Evolutionary conservation across 2,888 invertebrate genomes (phyloP), one percentile per base, ranked within the genome.

Genomic region (Cryptocheilus praepositus): DNA sequence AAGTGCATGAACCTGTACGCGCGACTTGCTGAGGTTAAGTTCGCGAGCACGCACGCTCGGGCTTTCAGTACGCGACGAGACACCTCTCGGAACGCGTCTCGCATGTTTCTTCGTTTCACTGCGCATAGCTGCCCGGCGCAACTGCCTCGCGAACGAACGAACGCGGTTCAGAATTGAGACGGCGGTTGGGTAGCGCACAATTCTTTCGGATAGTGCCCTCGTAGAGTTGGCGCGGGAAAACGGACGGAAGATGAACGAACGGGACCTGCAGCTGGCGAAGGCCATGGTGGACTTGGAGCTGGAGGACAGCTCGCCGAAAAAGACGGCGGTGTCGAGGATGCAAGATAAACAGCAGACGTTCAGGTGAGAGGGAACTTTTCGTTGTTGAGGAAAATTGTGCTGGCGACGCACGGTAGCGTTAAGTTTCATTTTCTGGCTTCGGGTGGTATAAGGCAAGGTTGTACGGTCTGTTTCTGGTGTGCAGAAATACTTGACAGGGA

Each of bases 201-300:
- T 25, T 25, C 3, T 25, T 25, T 5, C 3, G 25, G 25, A 25
- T 2, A 25, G 25, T 25, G 25, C 25, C 2, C 5, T 5, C 3
- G 25, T 25, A 11, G 3, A 11, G 11, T 11, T 7, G 36, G 11
- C 36, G 36, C 36, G 13, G 36, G 36, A 36, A 11, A 8, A 5
- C 11, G 7, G 8, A 1, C 8, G 36, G 36, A 19, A 21, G 22
- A 93, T 95, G 94, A 93, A 94, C 89, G 95, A 95, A 88, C 92
- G 92, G 85, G 93, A 94, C 86, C 85, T 95, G 70, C 92, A 93
- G 76, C 89, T 95, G 83, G 95, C 95, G 3, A 92, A 93, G 66
- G 94, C 94, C 15, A 89, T 95, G 81, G 93, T 93, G 13, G 90
- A 89, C 67, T 83, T 89, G 61, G 83, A 87, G 22, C 90, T 92